Evolutionary conservation across 2,888 invertebrate species (phyloP).

Genomic region (Himalopsyche kuldschensis): DNA sequence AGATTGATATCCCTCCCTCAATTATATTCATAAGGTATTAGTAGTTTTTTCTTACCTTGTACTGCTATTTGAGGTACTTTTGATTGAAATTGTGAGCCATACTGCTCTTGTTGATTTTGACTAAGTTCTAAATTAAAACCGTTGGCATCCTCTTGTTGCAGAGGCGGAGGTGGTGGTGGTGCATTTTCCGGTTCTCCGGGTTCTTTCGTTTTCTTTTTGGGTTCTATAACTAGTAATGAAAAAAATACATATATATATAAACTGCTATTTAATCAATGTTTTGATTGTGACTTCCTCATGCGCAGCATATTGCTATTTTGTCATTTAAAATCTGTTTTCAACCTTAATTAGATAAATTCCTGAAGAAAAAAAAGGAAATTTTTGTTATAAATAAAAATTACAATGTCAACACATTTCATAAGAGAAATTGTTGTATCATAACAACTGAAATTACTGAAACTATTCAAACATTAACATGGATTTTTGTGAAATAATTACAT

Average conservation of each 20-base stretch:
- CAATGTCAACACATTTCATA: too few species aligned
- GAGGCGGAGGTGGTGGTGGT: conserved; percentile 52
- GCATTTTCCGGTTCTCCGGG: conserved; percentile 47
- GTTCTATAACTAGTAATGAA: not conserved
- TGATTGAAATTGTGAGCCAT: conserved; percentile 68
- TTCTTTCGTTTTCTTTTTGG: not conserved
- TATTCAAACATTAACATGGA: too few species aligned
- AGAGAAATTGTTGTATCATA: too few species aligned
- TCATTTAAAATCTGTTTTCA: too few species aligned
- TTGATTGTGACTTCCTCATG: not conserved
- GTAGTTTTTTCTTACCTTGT: conserved; percentile 49
- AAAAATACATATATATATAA: not conserved
- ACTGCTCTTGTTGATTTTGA: conserved; percentile 72
- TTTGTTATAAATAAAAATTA: too few species aligned
- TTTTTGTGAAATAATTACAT: too few species aligned
- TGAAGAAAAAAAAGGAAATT: too few species aligned
- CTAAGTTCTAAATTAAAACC: conserved; percentile 73
- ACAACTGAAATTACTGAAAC: too few species aligned
- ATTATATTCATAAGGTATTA: too few species aligned
- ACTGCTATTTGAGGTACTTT: conserved; percentile 45
- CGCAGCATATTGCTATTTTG: not conserved
- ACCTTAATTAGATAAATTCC: too few species aligned
- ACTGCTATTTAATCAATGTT: too few species aligned
- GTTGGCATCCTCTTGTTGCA: conserved; percentile 23
- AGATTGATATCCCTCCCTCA: too few species aligned